Evolutionary conservation across 2,888 invertebrate genomes (phyloP).

Genomic region (Subacronicta megacephala): DNA sequence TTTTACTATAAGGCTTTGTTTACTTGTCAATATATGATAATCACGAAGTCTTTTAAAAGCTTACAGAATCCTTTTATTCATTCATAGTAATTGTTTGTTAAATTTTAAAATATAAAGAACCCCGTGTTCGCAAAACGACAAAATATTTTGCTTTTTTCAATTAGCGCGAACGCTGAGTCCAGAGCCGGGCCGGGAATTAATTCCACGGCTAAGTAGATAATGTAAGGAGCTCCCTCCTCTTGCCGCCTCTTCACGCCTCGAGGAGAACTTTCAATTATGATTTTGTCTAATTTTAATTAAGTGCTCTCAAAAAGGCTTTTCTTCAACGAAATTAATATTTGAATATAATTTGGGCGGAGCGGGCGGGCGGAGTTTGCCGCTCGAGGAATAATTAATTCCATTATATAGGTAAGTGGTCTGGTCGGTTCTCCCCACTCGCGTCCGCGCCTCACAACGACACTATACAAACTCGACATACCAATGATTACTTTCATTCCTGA

Average conservation of each 20-base stretch:
- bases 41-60: no score
- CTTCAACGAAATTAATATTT: constrained; percentile 89
- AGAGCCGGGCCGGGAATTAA: constrained; percentile 80
- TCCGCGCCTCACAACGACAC: constrained; percentile 49
- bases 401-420: constrained; percentile 84
- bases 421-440: constrained; percentile 62
- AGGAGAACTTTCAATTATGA: constrained; percentile 90
- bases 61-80: constrained; percentile 6
- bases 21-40: constrained; percentile 47
- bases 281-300: constrained; percentile 90
- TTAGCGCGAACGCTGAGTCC: constrained; percentile 76
- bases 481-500: constrained; percentile 53
- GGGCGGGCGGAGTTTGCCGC: constrained; percentile 89
- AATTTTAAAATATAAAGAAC: constrained; percentile 52
- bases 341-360: constrained; percentile 89
- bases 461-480: constrained; percentile 58
- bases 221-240: constrained; percentile 80
- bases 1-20: constrained; percentile 65
- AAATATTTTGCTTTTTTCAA: constrained; percentile 81
- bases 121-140: constrained; percentile 60
- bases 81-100: constrained; percentile 34
- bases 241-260: constrained; percentile 87
- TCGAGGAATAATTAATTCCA: constrained; percentile 88
- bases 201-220: constrained; percentile 88
- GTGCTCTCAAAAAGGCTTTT: constrained; percentile 89